Base-by-base conservation (phyloP, 2,888 invertebrate species). In the Eurois occulta region DNA sequence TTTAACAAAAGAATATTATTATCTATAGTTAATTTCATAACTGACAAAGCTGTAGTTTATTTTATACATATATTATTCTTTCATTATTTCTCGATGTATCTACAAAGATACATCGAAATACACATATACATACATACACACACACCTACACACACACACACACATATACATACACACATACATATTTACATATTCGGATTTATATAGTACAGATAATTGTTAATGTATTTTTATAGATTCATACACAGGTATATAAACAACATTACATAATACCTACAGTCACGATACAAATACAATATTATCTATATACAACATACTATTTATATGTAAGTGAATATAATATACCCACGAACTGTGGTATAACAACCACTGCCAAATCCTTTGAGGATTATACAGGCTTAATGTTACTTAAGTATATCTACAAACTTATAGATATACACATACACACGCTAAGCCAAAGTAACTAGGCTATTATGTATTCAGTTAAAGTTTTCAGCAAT, bases 331-430 rank as follows among this genome's bases (percentile, higher is more conserved):
- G 64, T 64, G n/a, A 28, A 71, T 64, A 46, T 70, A 48, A 43
- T 65, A 65, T 21, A 41, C 41, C 10, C 21, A 55, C 28, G 3
- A 62, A 73, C 38, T 71, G 67, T 74, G 71, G 64, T 60, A 72
- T 60, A 41, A 4, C 24, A 60, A 69, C 64, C 71, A 64, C 74
- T 74, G 46, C 62, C 73, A 83, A 83, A 84, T 77, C 83, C 86
- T 74, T 77, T 55, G 70, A 55, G 74, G 83, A 86, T 84, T 72
- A 83, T 52, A 55, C 21, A 71, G 67, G 73, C 71, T 86, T 83
- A 71, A 32, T 21, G 70, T 64, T 72, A 69, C 62, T 55, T 81
- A 68, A 60, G 58, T 74, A 60, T 24, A 32, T 16, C 0, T 62
- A 58, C 16, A 62, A 48, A 60, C 7, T 69, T 69, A 60, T 5